Base-by-base conservation (phyloP, 2,888 invertebrate genomes). In the Trachelus troglodyta region DNA sequence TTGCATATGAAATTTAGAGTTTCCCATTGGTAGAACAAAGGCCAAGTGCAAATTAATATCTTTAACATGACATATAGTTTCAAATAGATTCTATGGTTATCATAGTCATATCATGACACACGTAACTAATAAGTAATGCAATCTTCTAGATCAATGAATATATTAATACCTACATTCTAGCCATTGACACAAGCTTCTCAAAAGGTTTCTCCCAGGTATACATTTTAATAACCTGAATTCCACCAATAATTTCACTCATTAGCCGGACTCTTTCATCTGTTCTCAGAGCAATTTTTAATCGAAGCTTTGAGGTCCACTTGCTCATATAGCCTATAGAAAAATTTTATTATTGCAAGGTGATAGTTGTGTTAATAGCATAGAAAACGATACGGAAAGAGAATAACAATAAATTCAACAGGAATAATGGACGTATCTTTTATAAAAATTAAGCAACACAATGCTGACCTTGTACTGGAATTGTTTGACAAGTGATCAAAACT, bases 151-250 rank as follows among this genome's bases (percentile, higher is more conserved):
- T 75, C 2, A 56, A 56, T 56, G 15, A 56, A 56, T 23, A 9
- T 23, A 23, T 71, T n/a, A 69, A 77, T 75, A 79, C 91, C 87
- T 92, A 96, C 96, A 93, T 94, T 89, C 97, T 92, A 12, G 96
- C 92, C 77, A 93, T 91, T 75, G 94, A 93, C 3, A 97, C 94
- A 0, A 96, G 91, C 78, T 94, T 93, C 77, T 95, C 94, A 86
- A 97, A 97, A 0, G 96, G 95, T 82, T 94, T 95, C 88, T 97
- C 97, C 95, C 97, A 97, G 1, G 96, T 95, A 86, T 96, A 97
- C 96, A 97, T 96, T 92, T 97, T 97, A 84, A 97, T 96, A 1
- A 97, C 96, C 86, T 95, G 94, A 85, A 97, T 96, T 0, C 96
- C 96, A 80, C 93, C 93, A 11, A 97, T 94, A 77, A 97, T 94